Base-by-base conservation (phyloP, 2,888 invertebrate species). In the Aromia moschata region DNA sequence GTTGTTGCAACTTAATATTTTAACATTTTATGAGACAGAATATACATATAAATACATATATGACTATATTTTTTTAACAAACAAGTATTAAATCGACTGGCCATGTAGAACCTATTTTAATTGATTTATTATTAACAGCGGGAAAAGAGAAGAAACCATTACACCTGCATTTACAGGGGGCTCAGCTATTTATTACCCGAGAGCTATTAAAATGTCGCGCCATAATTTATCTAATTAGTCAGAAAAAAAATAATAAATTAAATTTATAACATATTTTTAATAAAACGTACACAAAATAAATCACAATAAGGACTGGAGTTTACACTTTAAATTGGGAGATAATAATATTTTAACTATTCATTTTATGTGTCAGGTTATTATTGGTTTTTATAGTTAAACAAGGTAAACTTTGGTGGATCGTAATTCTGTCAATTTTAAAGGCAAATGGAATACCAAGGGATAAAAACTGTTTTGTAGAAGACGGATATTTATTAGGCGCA, bases 191-290 rank as follows among this genome's bases (percentile, higher is more conserved):
- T 33, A 33, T 33, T 33, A 33, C 11, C n/a, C 10, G 2, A 2
- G 11, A n/a, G 33, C n/a, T 33, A 33, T 33, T 33, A 33, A 33
- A 7, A 10, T 33, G 33, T 33, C 33, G 10, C n/a, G n/a, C 11
- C 2, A 33, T 33, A 33, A 33, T 33, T 33, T 33, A 33, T 33
- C 11, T 33, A 33, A 33, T 33, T 33, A 33, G 33, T 33, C 33
- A 33, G 10, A 11, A 33, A 33, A n/a, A n/a, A 33, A 33, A 25
- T 25, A 25, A 25, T 25, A 25, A 33, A 11, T 33, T 11, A 10
- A 33, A 33, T 33, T 33, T 33, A 33, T 33, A 33, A 33, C 11
- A 33, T 33, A 33, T 33, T 33, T 33, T 33, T 11, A 11, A 33
- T 5, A 33, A 7, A 33, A 33, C n/a, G 11, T 33, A 33, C 11